phyloP scores from a whole-genome alignment of 2,113 vertebrate genomes.

The Ellobius talpinus region DNA sequence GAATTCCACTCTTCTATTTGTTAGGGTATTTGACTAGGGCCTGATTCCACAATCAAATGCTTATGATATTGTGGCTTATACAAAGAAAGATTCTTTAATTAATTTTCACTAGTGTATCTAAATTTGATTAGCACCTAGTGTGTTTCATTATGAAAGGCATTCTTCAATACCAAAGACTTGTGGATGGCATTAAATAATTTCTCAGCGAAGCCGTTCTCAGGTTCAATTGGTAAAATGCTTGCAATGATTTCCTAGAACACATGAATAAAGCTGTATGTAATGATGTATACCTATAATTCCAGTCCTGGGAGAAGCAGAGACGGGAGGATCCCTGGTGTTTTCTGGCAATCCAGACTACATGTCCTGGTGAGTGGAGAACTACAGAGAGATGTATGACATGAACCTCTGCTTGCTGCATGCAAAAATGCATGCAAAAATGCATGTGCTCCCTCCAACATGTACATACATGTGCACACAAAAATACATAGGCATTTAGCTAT shows the following conservation, averaged over 20 bases:
- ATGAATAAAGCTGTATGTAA: not conserved
- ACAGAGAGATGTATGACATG: too few species aligned
- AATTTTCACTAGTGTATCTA: not conserved
- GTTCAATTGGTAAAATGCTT: not conserved
- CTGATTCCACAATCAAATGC: not conserved
- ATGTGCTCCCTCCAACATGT: not conserved
- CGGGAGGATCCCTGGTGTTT: not conserved
- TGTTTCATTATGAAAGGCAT: not conserved
- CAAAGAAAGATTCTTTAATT: not conserved
- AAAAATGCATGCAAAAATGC: not conserved
- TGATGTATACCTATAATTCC: not conserved
- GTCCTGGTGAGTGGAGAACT: not conserved
- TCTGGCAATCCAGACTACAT: not conserved
- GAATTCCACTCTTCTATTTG: not conserved
- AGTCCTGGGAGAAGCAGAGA: not conserved
- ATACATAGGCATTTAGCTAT: not conserved
- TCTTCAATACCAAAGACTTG: not conserved
- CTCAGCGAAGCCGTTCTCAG: not conserved
- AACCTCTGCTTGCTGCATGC: not conserved
- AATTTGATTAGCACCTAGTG: not conserved
- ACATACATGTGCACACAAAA: not conserved
- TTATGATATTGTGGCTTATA: not conserved
- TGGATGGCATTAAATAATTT: conserved; percentile 1
- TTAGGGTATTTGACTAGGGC: not conserved
- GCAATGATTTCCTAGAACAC: not conserved